Conservation (phyloP, 1,140 invertebrate species). For the Drosophila nigromelanica region DNA sequence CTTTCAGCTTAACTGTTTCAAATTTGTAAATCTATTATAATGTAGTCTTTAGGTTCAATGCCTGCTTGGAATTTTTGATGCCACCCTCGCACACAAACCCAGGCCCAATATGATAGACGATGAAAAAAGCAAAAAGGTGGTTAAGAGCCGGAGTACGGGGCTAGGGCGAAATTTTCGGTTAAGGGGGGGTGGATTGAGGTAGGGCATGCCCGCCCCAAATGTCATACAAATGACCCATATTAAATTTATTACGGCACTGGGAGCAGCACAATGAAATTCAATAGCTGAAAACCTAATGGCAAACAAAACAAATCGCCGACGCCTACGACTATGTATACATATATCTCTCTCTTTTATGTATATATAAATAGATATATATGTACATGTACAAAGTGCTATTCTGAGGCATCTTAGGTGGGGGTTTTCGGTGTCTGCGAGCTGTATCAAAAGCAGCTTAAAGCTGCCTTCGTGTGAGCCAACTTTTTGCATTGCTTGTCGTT, state of each 20-base stretch:
- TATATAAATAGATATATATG: constrained; percentile 19
- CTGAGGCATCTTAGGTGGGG: constrained; percentile 7
- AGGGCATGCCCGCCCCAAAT: constrained; percentile 51
- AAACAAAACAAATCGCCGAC: constrained; percentile 79
- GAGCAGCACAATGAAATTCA: constrained; percentile 79
- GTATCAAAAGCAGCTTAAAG: constrained; percentile 72
- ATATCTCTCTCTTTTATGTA: background rate
- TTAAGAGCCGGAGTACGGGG: constrained; percentile 4
- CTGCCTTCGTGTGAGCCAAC: constrained; percentile 41
- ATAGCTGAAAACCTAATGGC: constrained; percentile 73
- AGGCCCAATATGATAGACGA: constrained; percentile 65
- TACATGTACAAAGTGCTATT: constrained; percentile 31
- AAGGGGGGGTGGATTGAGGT: constrained; percentile 7
- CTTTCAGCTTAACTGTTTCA: background rate
- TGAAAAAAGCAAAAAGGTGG: constrained; percentile 50
- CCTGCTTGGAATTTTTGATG: constrained; percentile 18
- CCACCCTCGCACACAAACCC: constrained; percentile 54
- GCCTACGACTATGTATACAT: constrained; percentile 39
- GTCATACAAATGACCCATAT: constrained; percentile 82
- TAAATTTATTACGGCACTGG: constrained; percentile 76
- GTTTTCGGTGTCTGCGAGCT: background rate
- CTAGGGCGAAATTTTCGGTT: background rate
- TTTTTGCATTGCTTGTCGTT: constrained; percentile 58
- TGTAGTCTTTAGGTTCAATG: background rate
- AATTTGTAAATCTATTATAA: constrained; percentile 1